phyloP scores from a whole-genome alignment of 2,797 vertebrate species.

The Amblyraja radiata region DNA sequence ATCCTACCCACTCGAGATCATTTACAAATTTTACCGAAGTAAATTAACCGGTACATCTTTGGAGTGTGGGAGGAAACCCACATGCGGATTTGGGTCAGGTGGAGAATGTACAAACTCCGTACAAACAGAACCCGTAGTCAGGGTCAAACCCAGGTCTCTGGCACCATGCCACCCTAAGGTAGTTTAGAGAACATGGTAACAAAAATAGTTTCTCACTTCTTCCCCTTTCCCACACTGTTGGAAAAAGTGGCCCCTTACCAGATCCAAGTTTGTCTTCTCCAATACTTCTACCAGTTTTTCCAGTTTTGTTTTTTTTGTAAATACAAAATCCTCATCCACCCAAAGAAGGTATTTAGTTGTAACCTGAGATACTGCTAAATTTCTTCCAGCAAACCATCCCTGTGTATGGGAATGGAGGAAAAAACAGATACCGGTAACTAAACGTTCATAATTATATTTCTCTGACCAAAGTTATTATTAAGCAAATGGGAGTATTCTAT shows the following conservation, averaged over 20 bases:
- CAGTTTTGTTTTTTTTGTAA: constrained; percentile 55
- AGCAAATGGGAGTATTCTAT: background rate
- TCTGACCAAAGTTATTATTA: background rate
- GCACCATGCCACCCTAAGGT: too few relatives aligned
- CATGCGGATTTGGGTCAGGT: too few relatives aligned
- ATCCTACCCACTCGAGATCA: too few relatives aligned
- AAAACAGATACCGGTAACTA: background rate
- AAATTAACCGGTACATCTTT: too few relatives aligned
- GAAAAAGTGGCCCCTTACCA: constrained; percentile 52
- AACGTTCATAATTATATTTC: background rate
- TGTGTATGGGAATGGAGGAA: background rate
- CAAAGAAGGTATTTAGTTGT: constrained; percentile 67
- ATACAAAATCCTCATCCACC: constrained; percentile 67
- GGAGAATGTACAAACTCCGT: too few relatives aligned
- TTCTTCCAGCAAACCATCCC: constrained; percentile 60
- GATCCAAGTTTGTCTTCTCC: constrained; percentile 58
- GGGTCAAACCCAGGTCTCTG: too few relatives aligned
- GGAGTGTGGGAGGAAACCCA: too few relatives aligned
- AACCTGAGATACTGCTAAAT: constrained; percentile 64
- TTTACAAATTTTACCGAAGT: too few relatives aligned
- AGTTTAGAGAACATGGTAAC: too few relatives aligned
- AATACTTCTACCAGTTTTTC: constrained; percentile 60
- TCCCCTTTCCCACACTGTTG: too few relatives aligned
- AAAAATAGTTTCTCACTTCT: too few relatives aligned
- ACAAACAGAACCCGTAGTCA: too few relatives aligned